Percentiles rank a stretch among this genome's conserved stretches.
These are phyloP conservation scores for Scolanthus callimorphus DNA, from an alignment of 92 coral and sea anemone genomes.

Conservation along the genomic window DNA sequence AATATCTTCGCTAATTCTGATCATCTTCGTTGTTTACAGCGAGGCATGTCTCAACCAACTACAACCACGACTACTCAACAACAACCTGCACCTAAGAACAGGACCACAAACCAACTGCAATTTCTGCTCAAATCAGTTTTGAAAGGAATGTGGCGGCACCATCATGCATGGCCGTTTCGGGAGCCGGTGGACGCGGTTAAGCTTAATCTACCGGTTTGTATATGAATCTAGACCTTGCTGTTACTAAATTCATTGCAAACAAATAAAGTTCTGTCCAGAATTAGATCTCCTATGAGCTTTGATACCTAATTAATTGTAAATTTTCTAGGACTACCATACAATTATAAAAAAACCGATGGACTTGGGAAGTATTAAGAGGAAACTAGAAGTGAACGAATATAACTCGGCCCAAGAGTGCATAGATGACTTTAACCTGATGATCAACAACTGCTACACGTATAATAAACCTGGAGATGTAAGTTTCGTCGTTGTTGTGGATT, in stretches of 20 bases:
- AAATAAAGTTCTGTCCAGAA: not conserved
- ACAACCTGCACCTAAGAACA: conserved; percentile 41
- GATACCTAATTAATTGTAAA: too few species aligned
- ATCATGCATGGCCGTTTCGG: conserved; percentile 97
- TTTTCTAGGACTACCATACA: conserved; percentile 85
- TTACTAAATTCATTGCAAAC: not conserved
- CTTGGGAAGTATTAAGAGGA: conserved; percentile 83
- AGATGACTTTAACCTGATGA: conserved; percentile 86
- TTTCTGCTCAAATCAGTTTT: conserved; percentile 85
- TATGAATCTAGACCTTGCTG: not conserved
- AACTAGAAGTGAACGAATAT: conserved; percentile 83
- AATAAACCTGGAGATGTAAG: conserved; percentile 99
- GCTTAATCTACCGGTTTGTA: conserved; percentile 96
- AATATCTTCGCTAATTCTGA: conserved; percentile 16
- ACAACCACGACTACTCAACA: too few species aligned
- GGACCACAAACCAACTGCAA: conserved; percentile 98
- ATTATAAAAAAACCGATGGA: conserved; percentile 96
- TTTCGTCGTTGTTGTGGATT: not conserved
- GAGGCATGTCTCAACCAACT: conserved; percentile 89
- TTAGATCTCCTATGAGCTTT: not conserved
- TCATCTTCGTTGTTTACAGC: conserved; percentile 55
- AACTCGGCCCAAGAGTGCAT: conserved; percentile 82
- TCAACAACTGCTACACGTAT: conserved; percentile 90
- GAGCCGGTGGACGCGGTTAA: conserved; percentile 97
- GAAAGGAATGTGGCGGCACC: conserved; percentile 99